Conservation (phyloP, 2,888 invertebrate species). For the Molorchus minor region DNA sequence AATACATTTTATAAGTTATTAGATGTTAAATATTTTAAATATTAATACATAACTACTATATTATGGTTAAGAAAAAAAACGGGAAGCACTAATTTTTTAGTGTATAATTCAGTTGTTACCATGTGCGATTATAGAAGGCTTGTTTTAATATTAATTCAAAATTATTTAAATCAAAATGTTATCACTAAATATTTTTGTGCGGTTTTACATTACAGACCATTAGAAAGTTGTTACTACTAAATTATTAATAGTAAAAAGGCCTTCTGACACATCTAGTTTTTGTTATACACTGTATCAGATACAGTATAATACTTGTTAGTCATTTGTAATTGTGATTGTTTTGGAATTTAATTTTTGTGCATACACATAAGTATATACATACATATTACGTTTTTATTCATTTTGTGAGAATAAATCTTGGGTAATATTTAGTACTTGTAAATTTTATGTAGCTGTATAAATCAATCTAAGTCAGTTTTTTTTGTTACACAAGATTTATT, state of each 20-base stretch:
- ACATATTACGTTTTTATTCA: slow-evolving; percentile 11
- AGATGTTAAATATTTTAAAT: slow-evolving; percentile 38
- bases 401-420: slow-evolving; percentile 20
- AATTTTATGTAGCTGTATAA: slow-evolving; percentile 5
- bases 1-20: slow-evolving; percentile 42
- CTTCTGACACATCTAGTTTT: slow-evolving; percentile 26
- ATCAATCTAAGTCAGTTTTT: slow-evolving; percentile 10
- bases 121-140: slow-evolving; percentile 9
- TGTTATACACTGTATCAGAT: slow-evolving; percentile 32
- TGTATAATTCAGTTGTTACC: slow-evolving; percentile 18
- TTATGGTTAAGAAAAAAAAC: slow-evolving; percentile 22
- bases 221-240: neutral
- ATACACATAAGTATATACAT: slow-evolving; percentile 7
- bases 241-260: slow-evolving; percentile 15
- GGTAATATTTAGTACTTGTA: slow-evolving; percentile 6
- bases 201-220: neutral
- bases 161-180: neutral
- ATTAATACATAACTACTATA: too few relatives aligned
- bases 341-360: slow-evolving; percentile 23
- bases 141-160: slow-evolving; percentile 1
- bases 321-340: slow-evolving; percentile 31
- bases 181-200: slow-evolving; percentile 3
- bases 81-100: slow-evolving; percentile 21
- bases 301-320: slow-evolving; percentile 36
- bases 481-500: slow-evolving; percentile 23